A percentile compares a stretch with the other conserved stretches of the same genome.
Evolutionary conservation across 2,888 invertebrate genomes (phyloP).

Genomic region (Gymnoscelis rufifasciata): DNA sequence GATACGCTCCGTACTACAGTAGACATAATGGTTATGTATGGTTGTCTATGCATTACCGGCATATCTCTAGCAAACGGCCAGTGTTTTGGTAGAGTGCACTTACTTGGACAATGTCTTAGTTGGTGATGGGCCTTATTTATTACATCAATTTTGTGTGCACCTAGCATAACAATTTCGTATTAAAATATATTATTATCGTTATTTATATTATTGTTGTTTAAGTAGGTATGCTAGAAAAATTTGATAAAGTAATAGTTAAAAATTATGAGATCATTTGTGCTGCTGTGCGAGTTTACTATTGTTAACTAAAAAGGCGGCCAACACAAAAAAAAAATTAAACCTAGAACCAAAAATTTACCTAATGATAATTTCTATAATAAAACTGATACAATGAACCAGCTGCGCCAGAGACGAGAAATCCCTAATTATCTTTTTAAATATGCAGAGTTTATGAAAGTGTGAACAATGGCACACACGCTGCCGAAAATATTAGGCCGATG

Average conservation of each 20-base stretch:
- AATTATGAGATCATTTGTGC: too few relatives aligned
- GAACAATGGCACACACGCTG: slow-evolving; percentile 39
- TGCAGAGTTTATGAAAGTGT: slow-evolving; percentile 44
- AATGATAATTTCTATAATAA: not conserved
- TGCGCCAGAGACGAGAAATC: slow-evolving; percentile 1
- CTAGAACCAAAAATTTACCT: not conserved
- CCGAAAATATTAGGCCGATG: slow-evolving; percentile 43
- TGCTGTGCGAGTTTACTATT: too few relatives aligned
- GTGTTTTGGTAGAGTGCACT: slow-evolving; percentile 47
- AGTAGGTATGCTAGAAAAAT: too few relatives aligned
- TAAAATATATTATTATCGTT: too few relatives aligned
- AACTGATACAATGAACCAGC: not conserved
- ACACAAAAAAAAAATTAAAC: too few relatives aligned
- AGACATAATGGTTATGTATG: slow-evolving; percentile 5
- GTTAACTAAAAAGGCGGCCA: too few relatives aligned
- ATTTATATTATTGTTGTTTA: too few relatives aligned
- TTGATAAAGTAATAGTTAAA: too few relatives aligned
- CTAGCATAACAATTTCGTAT: slow-evolving; percentile 2
- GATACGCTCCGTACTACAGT: slow-evolving; percentile 4
- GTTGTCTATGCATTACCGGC: slow-evolving; percentile 33
- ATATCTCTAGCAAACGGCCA: slow-evolving; percentile 37
- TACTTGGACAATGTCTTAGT: slow-evolving; percentile 38
- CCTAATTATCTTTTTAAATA: slow-evolving; percentile 17
- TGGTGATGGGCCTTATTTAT: slow-evolving; percentile 14
- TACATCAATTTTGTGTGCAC: slow-evolving; percentile 17